Base-by-base conservation (phyloP, 2,113 vertebrate species). In the Pseudorectes ferrugineus region DNA sequence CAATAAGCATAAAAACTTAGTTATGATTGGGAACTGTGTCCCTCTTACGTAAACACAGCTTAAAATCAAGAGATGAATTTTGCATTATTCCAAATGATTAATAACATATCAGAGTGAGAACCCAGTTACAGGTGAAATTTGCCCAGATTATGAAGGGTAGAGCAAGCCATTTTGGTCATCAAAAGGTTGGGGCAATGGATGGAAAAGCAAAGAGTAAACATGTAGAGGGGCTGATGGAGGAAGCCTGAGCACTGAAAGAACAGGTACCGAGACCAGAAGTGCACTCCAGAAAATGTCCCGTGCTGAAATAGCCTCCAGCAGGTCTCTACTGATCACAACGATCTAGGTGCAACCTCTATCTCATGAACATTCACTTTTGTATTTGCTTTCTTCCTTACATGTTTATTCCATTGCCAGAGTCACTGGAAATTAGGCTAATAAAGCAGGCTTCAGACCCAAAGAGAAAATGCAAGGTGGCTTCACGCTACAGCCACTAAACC, bases 211-310 rank as follows among this genome's bases (percentile, higher is more conserved):
- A 57, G 46, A 58, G 23, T 29, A 42, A 81, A 40, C 5, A 20
- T 4, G 7, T 17, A 38, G 42, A 40, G 9, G 16, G 81, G 35
- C 33, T 1, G 4, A 22, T 10, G 24, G 20, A 58, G 16, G 17
- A 74, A 70, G 31, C 20, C 61, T 13, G 20, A 71, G 23, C 1
- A 1, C 51, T 70, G 20, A 5, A 61, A 49, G 46, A 71, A 54
- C 11, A 35, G 17, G 29, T 72, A 19, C 28, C 0, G 0, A 62
- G 70, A 71, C 1, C 40, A 85, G 26, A 55, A 76, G 1, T 7
- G 36, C 40, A 33, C n/a, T 75, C 22, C 59, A 80, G 48, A 67
- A 42, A 49, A 52, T 11, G 22, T n/a, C 49, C 23, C 14, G 8
- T 2, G 3, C 46, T 90, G 51, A 52, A 58, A 18, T 0, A 72